A percentile compares a stretch with the other conserved stretches of the same genome.
Conservation (phyloP, 2,797 vertebrate species). For the Oryzias dopingdopingensis region DNA sequence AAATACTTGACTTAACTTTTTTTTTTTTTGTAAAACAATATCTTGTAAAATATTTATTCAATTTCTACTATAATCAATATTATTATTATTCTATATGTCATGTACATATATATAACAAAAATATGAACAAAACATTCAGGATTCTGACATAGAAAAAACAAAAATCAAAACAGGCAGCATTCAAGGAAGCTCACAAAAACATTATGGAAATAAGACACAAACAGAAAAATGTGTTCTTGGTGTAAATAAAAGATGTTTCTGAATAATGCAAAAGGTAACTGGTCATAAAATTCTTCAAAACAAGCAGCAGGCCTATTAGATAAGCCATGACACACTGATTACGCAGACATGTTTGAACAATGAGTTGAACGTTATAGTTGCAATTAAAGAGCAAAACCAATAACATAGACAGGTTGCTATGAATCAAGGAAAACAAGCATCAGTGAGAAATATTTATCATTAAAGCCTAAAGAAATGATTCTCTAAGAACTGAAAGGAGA, state of each 20-base stretch:
- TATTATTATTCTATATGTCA: too few species aligned
- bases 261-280: conserved; percentile 12
- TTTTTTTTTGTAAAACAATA: too few species aligned
- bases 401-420: conserved; percentile 36
- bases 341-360: conserved; percentile 34
- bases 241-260: not conserved
- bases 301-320: conserved; percentile 3
- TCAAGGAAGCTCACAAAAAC: too few species aligned
- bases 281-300: conserved; percentile 20
- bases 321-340: conserved; percentile 15
- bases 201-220: too few species aligned
- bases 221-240: too few species aligned
- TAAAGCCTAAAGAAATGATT: conserved; percentile 43
- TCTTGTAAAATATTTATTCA: too few species aligned
- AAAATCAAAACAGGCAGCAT: too few species aligned
- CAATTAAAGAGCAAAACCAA: conserved; percentile 34
- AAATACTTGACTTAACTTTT: too few species aligned
- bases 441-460: conserved; percentile 33
- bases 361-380: conserved; percentile 20
- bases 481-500: conserved; percentile 36
- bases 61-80: too few species aligned
- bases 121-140: too few species aligned
- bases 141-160: too few species aligned
- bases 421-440: conserved; percentile 33
- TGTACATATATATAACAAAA: too few species aligned